A percentile compares a stretch with the other conserved stretches of the same genome.
These are phyloP conservation scores for Drosophila teissieri DNA, from an alignment of 1,140 invertebrate species.

Conservation along the genomic window DNA sequence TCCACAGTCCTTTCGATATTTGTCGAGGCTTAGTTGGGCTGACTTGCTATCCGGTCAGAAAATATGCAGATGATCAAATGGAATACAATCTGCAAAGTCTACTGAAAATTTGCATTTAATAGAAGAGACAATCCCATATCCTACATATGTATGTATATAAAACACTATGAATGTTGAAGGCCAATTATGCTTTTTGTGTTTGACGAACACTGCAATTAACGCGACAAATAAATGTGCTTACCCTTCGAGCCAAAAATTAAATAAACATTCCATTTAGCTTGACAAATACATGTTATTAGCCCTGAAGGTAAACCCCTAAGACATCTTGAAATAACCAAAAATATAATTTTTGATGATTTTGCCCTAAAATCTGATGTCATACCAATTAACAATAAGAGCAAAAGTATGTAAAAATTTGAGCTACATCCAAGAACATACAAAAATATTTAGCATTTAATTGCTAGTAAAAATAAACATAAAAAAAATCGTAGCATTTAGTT, in stretches of 20 bases:
- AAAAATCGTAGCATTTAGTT: too few relatives aligned
- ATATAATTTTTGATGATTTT: not conserved
- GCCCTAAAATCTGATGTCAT: too few relatives aligned
- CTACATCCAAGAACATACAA: too few relatives aligned
- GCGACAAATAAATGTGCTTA: not conserved
- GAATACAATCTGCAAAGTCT: not conserved
- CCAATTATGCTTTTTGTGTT: not conserved
- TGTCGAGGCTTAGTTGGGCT: constrained; percentile 10
- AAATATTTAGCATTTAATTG: too few relatives aligned
- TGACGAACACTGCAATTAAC: not conserved
- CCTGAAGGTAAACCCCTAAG: too few relatives aligned
- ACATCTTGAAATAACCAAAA: not conserved
- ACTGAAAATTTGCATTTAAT: constrained; percentile 10
- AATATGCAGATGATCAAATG: constrained; percentile 19
- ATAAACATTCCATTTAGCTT: too few relatives aligned
- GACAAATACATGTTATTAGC: too few relatives aligned
- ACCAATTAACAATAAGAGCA: too few relatives aligned
- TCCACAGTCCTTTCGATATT: constrained; percentile 7
- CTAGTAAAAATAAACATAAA: too few relatives aligned
- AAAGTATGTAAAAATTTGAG: too few relatives aligned
- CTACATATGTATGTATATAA: not conserved
- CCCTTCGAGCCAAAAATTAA: not conserved
- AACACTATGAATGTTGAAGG: not conserved
- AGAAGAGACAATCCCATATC: not conserved
- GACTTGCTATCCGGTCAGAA: not conserved